Conservation (phyloP, 2,888 invertebrate species). For the Xanthorhoe spadicearia region DNA sequence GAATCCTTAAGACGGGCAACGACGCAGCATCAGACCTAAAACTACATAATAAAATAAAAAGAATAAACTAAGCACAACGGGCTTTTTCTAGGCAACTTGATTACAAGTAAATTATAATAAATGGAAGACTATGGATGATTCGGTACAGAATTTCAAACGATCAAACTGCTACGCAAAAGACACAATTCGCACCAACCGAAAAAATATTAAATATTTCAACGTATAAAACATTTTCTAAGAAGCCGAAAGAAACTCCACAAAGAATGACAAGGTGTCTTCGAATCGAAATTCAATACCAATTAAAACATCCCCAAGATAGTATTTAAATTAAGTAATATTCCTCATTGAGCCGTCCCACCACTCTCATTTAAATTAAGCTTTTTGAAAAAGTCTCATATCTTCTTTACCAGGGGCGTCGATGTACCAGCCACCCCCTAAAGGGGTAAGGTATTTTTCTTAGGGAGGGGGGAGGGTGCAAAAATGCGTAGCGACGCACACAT, state of each 20-base stretch:
- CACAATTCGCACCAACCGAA: neutral
- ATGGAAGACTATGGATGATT: too few relatives aligned
- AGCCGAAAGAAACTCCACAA: conserved; percentile 20
- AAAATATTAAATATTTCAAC: neutral
- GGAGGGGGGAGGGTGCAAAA: conserved; percentile 76
- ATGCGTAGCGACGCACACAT: conserved; percentile 82
- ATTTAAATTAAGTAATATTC: conserved; percentile 83
- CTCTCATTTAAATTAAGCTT: conserved; percentile 85
- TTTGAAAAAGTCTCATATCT: conserved; percentile 85
- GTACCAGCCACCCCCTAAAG: conserved; percentile 62
- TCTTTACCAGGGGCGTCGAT: conserved; percentile 79
- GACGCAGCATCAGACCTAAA: too few relatives aligned
- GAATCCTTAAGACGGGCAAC: too few relatives aligned
- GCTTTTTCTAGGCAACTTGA: too few relatives aligned
- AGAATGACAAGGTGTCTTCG: conserved; percentile 56
- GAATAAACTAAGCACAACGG: too few relatives aligned
- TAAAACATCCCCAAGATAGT: conserved; percentile 76
- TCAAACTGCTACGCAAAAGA: too few relatives aligned
- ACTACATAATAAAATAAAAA: too few relatives aligned
- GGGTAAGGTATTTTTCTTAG: conserved; percentile 75
- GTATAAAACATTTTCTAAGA: conserved; percentile 14
- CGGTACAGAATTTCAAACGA: too few relatives aligned
- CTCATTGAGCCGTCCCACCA: conserved; percentile 77
- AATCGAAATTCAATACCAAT: conserved; percentile 84
- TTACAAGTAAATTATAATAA: too few relatives aligned